Percentiles rank a stretch among this genome's conserved stretches.
These are phyloP conservation scores for Grus americana DNA, from an alignment of 2,113 vertebrate genomes.

Conservation along the genomic window DNA sequence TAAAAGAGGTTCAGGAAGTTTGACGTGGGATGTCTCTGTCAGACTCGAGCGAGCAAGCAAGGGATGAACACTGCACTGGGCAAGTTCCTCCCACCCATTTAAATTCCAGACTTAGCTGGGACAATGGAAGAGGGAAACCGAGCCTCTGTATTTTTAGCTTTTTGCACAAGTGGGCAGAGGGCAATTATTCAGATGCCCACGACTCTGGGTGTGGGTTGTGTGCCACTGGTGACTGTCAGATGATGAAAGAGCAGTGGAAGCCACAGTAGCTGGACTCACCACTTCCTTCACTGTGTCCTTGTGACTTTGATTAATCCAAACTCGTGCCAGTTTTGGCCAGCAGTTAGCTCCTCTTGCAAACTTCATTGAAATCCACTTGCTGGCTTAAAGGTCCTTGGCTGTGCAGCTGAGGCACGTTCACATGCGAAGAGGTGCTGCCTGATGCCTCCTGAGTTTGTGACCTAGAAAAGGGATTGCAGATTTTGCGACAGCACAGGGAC, in stretches of 20 bases:
- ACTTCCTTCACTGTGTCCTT: neutral
- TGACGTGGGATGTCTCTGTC: neutral
- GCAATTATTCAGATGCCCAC: neutral
- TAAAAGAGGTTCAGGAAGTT: neutral
- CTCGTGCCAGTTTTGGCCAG: neutral
- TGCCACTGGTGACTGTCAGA: neutral
- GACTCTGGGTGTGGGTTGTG: neutral
- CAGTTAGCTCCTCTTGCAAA: neutral
- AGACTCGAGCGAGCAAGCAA: neutral
- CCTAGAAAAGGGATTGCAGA: neutral
- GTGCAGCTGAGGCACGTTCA: neutral
- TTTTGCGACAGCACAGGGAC: neutral
- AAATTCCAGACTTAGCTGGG: neutral
- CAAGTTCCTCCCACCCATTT: neutral
- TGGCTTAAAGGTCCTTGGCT: neutral
- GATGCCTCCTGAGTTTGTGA: neutral
- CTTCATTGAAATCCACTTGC: neutral
- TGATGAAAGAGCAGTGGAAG: neutral
- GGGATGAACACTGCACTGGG: neutral
- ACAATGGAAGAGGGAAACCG: neutral
- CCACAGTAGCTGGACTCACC: neutral
- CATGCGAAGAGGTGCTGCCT: neutral
- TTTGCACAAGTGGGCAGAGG: neutral
- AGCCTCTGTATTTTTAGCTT: neutral
- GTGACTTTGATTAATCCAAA: slow-evolving; percentile 17